phyloP scores from a whole-genome alignment of 2,888 invertebrate species.

The Dione vanillae region DNA sequence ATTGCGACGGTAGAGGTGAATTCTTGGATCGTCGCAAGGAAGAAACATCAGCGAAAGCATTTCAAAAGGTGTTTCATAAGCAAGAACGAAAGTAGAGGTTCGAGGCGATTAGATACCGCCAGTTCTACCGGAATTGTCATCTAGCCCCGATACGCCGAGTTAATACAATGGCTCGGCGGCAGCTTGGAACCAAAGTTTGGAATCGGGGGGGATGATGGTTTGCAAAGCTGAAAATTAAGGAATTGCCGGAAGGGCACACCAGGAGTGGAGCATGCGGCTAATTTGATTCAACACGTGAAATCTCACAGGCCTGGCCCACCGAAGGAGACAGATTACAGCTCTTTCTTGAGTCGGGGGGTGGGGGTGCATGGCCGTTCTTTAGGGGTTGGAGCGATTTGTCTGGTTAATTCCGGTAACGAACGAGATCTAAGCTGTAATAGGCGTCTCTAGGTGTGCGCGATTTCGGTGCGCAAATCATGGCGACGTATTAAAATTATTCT shows the following conservation, averaged over 20 bases:
- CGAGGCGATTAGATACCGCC: constrained; percentile 88
- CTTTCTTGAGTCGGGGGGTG: constrained; percentile 88
- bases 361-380: constrained; percentile 90
- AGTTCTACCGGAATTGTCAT: constrained; percentile 87
- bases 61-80: constrained; percentile 88
- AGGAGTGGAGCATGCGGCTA: constrained; percentile 72
- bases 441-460: constrained; percentile 58
- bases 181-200: constrained; percentile 86
- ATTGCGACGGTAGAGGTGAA: constrained; percentile 87
- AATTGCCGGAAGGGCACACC: constrained; percentile 15
- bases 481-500: constrained; percentile 70
- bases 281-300: constrained; percentile 89
- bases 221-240: constrained; percentile 81
- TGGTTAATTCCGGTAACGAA: constrained; percentile 91
- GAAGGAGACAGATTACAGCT: constrained; percentile 89
- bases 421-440: constrained; percentile 86
- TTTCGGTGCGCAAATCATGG: constrained; percentile 53
- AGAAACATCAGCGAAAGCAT: constrained; percentile 87
- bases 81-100: constrained; percentile 88
- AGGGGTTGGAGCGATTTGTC: constrained; percentile 89
- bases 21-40: constrained; percentile 86
- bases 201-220: constrained; percentile 86
- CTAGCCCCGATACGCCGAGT: constrained; percentile 85
- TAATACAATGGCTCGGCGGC: constrained; percentile 84
- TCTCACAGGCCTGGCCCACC: constrained; percentile 88